Conservation (phyloP, 1,140 invertebrate genomes). For the Cydia fagiglandana region DNA sequence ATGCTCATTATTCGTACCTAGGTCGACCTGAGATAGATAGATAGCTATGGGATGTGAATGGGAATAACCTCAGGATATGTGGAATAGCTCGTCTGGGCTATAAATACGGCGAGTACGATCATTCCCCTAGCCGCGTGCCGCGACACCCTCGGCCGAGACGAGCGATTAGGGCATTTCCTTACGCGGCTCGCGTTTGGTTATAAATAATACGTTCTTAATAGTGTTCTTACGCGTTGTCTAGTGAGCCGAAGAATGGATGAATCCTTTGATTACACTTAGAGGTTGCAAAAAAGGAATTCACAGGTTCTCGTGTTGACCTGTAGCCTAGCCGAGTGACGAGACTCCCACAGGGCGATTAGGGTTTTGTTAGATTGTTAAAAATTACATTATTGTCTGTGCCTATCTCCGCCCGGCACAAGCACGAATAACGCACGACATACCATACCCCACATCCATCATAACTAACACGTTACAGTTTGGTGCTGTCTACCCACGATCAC, state of each 20-base stretch:
- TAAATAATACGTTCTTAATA: background rate
- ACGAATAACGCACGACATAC: background rate
- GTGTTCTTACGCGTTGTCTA: background rate
- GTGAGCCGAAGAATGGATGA: background rate
- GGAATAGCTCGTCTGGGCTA: background rate
- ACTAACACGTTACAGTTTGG: background rate
- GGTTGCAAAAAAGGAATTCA: too few relatives aligned
- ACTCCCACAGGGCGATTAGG: too few relatives aligned
- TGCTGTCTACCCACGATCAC: background rate
- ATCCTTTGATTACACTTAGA: too few relatives aligned
- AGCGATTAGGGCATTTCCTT: constrained; percentile 2
- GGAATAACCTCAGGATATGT: constrained; percentile 1
- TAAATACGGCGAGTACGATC: background rate
- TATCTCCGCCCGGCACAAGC: background rate
- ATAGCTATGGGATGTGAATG: background rate
- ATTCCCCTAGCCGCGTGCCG: constrained; percentile 13
- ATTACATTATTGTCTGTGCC: background rate
- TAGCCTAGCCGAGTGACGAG: too few relatives aligned
- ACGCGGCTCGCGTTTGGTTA: background rate
- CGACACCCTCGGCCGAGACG: constrained; percentile 8
- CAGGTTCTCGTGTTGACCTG: too few relatives aligned
- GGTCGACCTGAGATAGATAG: too few relatives aligned
- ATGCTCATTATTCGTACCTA: too few relatives aligned
- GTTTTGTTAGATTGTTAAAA: too few relatives aligned
- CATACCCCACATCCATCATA: background rate